phyloP scores from a whole-genome alignment of 2,888 invertebrate species.

The Archips crataeganus region DNA sequence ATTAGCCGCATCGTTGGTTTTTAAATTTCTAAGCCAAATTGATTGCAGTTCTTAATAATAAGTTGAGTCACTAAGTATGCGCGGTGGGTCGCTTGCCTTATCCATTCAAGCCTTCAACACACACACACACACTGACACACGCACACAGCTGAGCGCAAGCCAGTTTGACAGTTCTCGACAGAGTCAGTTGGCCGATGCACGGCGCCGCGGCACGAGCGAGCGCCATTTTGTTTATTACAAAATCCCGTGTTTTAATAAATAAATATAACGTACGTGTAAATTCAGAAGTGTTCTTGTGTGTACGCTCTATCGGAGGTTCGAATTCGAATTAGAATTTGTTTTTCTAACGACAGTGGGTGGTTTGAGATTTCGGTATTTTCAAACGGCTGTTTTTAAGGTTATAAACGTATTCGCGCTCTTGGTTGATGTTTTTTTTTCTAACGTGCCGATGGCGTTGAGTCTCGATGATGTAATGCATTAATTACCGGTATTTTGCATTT shows the following conservation, averaged over 20 bases:
- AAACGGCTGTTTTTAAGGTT: slow-evolving; percentile 63
- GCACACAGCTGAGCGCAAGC: slow-evolving; percentile 55
- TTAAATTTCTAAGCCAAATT: slow-evolving; percentile 31
- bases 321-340: slow-evolving; percentile 44
- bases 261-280: slow-evolving; percentile 77
- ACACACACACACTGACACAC: slow-evolving; percentile 53
- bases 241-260: slow-evolving; percentile 69
- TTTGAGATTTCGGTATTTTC: slow-evolving; percentile 66
- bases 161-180: slow-evolving; percentile 79
- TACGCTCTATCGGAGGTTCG: slow-evolving; percentile 57
- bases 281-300: slow-evolving; percentile 61
- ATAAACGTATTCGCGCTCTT: slow-evolving; percentile 58
- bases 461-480: slow-evolving; percentile 75
- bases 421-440: slow-evolving; percentile 56
- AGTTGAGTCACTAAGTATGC: slow-evolving; percentile 41
- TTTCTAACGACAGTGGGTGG: slow-evolving; percentile 15
- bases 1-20: slow-evolving; percentile 21
- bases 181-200: slow-evolving; percentile 81
- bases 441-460: slow-evolving; percentile 55
- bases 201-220: slow-evolving; percentile 77
- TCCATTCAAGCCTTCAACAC: slow-evolving; percentile 55
- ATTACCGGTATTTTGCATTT: slow-evolving; percentile 67
- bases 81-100: slow-evolving; percentile 41
- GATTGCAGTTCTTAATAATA: slow-evolving; percentile 36
- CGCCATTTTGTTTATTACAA: slow-evolving; percentile 71